Conservation (phyloP, 1,140 invertebrate species). For the Brachionus paranguensis region DNA sequence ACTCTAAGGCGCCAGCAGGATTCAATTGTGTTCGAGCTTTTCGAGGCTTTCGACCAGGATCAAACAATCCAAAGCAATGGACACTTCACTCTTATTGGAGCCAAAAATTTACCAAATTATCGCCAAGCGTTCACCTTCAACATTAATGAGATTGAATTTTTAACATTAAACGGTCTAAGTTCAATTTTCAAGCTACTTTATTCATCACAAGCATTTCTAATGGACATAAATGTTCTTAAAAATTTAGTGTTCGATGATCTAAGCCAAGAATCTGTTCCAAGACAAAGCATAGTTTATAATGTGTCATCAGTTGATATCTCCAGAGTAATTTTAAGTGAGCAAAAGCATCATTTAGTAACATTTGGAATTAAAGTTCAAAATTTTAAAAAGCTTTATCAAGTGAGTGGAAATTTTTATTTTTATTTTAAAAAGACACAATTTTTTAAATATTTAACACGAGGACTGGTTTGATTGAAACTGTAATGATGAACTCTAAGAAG, state of each 20-base stretch:
- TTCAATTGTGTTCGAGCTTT: background rate
- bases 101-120: background rate
- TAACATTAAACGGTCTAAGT: background rate
- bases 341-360: background rate
- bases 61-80: background rate
- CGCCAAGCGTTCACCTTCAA: background rate
- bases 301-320: background rate
- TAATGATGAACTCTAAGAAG: no score
- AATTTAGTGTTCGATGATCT: background rate
- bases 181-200: background rate
- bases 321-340: background rate
- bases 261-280: background rate
- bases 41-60: conserved; percentile 23
- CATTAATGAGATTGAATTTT: background rate
- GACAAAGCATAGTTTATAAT: background rate
- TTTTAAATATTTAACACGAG: background rate
- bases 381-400: conserved; percentile 1
- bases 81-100: background rate
- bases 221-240: background rate
- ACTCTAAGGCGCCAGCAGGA: background rate
- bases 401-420: background rate
- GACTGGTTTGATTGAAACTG: background rate
- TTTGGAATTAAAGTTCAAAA: background rate
- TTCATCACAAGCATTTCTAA: background rate
- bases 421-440: background rate